Evolutionary conservation across 92 coral and sea anemone species (phyloP), one percentile per base, ranked within the genome.

Genomic region (Epizoanthus stellaris): DNA sequence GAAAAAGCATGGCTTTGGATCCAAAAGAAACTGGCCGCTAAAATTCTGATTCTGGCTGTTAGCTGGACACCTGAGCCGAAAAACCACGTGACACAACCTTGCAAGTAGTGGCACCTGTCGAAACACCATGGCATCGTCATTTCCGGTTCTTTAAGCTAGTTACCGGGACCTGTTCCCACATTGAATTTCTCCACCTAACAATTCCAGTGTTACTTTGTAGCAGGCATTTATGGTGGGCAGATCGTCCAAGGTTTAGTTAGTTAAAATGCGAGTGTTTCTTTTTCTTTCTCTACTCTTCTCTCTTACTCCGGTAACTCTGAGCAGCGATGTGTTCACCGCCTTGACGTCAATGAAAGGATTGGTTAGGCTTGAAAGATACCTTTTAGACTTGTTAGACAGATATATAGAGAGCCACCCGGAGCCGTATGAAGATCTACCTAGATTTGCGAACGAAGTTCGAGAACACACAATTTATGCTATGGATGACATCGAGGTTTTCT

Each of bases 271-370:
- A 12, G 58, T 64, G 9, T 49, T 43, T 17, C 3, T 45, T 19
- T 43, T 79, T 10, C 8, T 67, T 10, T n/a, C 49, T 63, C 21
- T 79, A 79, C 23, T 79, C 30, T 61, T 79, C 15, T 21, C 72
- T 4, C 14, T 64, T 9, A 63, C 56, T n/a, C 71, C 72, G 40
- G n/a, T 20, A 79, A 61, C 83, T 20, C 59, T 40, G 14, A 42
- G 83, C 15, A 38, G 62, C 15, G 83, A 79, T 21, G 34, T 79
- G 10, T 79, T 5, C 21, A 79, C 83, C 2, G 83, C 83, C 6
- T 23, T 79, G 0, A 59, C 83, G 54, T 79, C 83, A n/a, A 75
- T 94, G 75, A 94, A 94, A 90, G 95, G 98, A 39, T 89, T 94
- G 7, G 87, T 90, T 38, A 76, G 98, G 25, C 87, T 92, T 53